Percentiles rank a stretch among this genome's conserved stretches.
Evolutionary conservation across 37 sponge, comb jelly and placozoan genomes (phyloP).

Genomic region (Diacarnus erythraeanus): DNA sequence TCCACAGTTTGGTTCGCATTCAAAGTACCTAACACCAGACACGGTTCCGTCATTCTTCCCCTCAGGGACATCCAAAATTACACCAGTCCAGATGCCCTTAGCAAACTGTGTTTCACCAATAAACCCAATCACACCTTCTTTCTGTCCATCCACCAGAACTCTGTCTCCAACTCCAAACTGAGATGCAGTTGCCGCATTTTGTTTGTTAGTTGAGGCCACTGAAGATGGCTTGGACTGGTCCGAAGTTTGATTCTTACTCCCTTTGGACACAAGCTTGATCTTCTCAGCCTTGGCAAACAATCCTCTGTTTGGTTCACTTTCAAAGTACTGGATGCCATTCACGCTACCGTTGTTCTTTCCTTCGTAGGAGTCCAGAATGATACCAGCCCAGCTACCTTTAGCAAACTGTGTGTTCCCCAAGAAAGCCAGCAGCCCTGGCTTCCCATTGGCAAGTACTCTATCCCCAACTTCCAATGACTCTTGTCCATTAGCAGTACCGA

Average conservation of each 20-base stretch:
- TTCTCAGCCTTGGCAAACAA: slow-evolving; percentile 90
- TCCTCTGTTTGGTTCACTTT: slow-evolving; percentile 82
- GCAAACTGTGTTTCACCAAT: slow-evolving; percentile 89
- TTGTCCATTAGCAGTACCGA: background rate
- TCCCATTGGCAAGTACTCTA: slow-evolving; percentile 67
- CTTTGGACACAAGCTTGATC: slow-evolving; percentile 32
- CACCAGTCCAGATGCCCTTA: slow-evolving; percentile 91
- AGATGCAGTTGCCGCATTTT: background rate
- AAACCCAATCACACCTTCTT: slow-evolving; percentile 80
- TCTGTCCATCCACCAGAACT: slow-evolving; percentile 73
- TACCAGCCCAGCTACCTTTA: slow-evolving; percentile 86
- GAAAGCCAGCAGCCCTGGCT: slow-evolving; percentile 79
- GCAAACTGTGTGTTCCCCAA: slow-evolving; percentile 92
- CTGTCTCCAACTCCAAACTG: slow-evolving; percentile 57
- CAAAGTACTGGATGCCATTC: slow-evolving; percentile 84
- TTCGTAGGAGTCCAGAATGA: slow-evolving; percentile 69
- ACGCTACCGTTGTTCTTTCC: slow-evolving; percentile 97
- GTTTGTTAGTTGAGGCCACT: background rate
- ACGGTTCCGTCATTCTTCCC: slow-evolving; percentile 95
- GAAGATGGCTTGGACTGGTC: background rate
- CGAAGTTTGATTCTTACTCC: background rate
- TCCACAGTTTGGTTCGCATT: slow-evolving; percentile 68
- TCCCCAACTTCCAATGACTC: slow-evolving; percentile 46
- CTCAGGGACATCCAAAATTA: slow-evolving; percentile 73
- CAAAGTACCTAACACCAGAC: slow-evolving; percentile 69